These are phyloP conservation scores for Clunio marinus DNA, from an alignment of 2,888 invertebrate species.

Conservation along the genomic window DNA sequence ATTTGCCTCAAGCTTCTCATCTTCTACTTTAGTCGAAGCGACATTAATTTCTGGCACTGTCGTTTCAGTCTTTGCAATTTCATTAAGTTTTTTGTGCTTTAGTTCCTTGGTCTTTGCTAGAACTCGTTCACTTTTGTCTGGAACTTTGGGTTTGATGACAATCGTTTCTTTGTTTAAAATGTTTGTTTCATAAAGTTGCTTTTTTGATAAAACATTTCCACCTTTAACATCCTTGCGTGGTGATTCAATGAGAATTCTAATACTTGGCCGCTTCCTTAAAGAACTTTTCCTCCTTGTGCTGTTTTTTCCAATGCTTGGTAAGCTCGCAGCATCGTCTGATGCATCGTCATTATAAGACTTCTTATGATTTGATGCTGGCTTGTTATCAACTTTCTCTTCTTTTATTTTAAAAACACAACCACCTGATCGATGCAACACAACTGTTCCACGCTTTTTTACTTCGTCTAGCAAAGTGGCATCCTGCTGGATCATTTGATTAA, in stretches of 20 bases:
- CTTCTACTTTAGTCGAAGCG: background rate
- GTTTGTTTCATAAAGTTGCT: conserved; percentile 49
- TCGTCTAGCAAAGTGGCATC: conserved; percentile 53
- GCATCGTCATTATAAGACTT: background rate
- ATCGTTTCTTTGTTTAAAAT: conserved; percentile 42
- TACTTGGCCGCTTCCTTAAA: conserved; percentile 37
- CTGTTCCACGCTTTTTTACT: conserved; percentile 56
- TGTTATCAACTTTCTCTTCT: conserved; percentile 43
- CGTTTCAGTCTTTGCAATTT: conserved; percentile 32
- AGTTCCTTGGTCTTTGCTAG: conserved; percentile 47
- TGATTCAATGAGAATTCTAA: conserved; percentile 42
- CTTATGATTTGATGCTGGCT: conserved; percentile 11
- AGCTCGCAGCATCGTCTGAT: conserved; percentile 23
- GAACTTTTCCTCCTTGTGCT: conserved; percentile 25
- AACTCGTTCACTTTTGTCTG: conserved; percentile 46
- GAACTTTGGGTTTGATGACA: conserved; percentile 46
- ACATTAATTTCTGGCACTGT: background rate
- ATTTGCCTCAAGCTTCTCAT: background rate
- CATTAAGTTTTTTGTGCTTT: conserved; percentile 21
- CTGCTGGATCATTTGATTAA: conserved; percentile 59
- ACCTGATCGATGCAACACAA: conserved; percentile 51
- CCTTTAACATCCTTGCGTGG: conserved; percentile 34
- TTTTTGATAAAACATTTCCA: conserved; percentile 46
- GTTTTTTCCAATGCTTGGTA: conserved; percentile 25
- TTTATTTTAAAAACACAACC: conserved; percentile 50